These are phyloP conservation scores for Nomada hirtipes DNA, from an alignment of 2,888 invertebrate genomes.

Conservation along the genomic window DNA sequence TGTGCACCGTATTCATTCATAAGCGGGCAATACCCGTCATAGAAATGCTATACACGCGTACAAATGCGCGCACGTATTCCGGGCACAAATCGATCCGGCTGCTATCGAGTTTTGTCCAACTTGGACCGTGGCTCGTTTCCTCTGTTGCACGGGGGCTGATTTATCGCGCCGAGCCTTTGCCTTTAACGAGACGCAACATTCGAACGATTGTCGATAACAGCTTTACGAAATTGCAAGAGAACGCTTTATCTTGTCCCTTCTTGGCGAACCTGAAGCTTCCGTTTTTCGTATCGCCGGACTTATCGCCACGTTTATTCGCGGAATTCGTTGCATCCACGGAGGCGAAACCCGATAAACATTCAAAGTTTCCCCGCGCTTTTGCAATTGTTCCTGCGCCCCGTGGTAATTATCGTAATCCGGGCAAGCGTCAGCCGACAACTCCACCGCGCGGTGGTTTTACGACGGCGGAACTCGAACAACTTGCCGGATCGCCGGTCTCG, in stretches of 20 bases:
- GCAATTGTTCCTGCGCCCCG: not conserved
- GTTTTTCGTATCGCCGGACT: not conserved
- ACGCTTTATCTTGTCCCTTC: not conserved
- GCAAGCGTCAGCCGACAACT: not conserved
- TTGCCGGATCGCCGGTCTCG: not conserved
- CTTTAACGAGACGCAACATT: not conserved
- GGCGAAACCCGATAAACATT: not conserved
- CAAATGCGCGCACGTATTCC: not conserved
- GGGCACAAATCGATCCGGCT: conserved; percentile 26
- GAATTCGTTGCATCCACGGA: not conserved
- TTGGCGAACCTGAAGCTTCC: conserved; percentile 2
- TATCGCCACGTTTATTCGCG: conserved; percentile 15
- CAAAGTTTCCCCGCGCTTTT: not conserved
- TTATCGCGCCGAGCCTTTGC: not conserved
- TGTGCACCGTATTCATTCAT: conserved; percentile 52
- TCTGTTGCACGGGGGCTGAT: not conserved
- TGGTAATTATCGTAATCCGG: not conserved
- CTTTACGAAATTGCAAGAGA: not conserved
- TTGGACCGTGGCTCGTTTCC: not conserved
- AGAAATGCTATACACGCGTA: not conserved
- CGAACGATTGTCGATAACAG: not conserved
- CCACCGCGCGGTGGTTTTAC: not conserved
- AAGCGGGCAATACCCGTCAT: conserved; percentile 40
- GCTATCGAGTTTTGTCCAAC: not conserved
- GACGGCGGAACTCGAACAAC: not conserved